A percentile compares a stretch with the other conserved stretches of the same genome.
Conservation (phyloP, 2,888 invertebrate genomes). For the Camponotus fellah region DNA sequence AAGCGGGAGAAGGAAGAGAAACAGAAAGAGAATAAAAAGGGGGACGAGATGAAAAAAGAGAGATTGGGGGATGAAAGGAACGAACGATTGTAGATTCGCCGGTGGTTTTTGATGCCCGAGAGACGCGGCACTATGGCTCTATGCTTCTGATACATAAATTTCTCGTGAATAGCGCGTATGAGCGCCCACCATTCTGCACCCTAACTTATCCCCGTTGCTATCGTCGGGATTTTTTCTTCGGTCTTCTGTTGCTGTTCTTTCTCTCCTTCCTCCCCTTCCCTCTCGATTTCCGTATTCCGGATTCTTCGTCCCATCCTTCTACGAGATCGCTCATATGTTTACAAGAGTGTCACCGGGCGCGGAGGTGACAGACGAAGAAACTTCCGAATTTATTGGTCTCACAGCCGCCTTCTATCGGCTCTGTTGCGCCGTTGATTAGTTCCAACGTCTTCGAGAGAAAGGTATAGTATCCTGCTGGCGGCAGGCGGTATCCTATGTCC, state of each 20-base stretch:
- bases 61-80: conserved; percentile 61
- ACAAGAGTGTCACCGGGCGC: conserved; percentile 67
- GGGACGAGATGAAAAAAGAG: conserved; percentile 51
- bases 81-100: conserved; percentile 75
- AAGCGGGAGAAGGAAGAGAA: conserved; percentile 38
- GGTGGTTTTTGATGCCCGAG: conserved; percentile 74
- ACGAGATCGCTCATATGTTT: conserved; percentile 64
- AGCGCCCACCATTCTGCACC: conserved; percentile 72
- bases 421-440: conserved; percentile 66
- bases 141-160: conserved; percentile 82
- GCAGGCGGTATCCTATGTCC: conserved; percentile 19
- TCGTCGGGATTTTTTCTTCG: conserved; percentile 44
- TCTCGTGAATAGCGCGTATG: conserved; percentile 78
- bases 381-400: conserved; percentile 72
- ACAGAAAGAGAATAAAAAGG: neutral
- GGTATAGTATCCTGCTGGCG: neutral
- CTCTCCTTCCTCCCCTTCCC: conserved; percentile 30
- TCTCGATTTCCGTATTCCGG: conserved; percentile 12
- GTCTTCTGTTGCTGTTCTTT: conserved; percentile 42
- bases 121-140: conserved; percentile 75
- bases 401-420: conserved; percentile 47
- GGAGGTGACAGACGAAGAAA: conserved; percentile 69
- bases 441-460: conserved; percentile 56
- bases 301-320: conserved; percentile 21
- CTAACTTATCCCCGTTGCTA: conserved; percentile 73